A percentile compares a stretch with the other conserved stretches of the same genome.
Conservation (phyloP, 2,113 vertebrate genomes). For the Campylomormyrus tamandua region DNA sequence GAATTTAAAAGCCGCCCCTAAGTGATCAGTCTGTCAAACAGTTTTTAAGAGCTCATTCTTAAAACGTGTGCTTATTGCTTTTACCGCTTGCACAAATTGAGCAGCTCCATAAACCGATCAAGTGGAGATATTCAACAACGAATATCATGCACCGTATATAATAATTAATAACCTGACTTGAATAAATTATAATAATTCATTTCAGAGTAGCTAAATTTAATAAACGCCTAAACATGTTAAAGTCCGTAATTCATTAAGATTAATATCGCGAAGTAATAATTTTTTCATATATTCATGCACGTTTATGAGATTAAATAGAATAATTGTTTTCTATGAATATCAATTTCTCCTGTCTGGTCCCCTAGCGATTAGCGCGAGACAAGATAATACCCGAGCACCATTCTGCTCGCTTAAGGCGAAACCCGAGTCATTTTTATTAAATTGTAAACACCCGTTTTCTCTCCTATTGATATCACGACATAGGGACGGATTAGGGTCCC, state of each 20-base stretch:
- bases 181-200: slow-evolving; percentile 15
- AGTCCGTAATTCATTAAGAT: slow-evolving; percentile 15
- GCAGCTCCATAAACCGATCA: not conserved
- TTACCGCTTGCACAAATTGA: slow-evolving; percentile 1
- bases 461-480: slow-evolving; percentile 39
- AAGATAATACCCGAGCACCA: slow-evolving; percentile 44
- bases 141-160: slow-evolving; percentile 12
- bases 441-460: slow-evolving; percentile 28
- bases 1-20: slow-evolving; percentile 35
- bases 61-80: slow-evolving; percentile 22
- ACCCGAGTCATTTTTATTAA: slow-evolving; percentile 51
- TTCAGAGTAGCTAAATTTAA: slow-evolving; percentile 1
- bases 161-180: slow-evolving; percentile 20
- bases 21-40: slow-evolving; percentile 37
- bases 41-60: slow-evolving; percentile 26
- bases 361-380: slow-evolving; percentile 43
- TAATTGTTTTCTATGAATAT: slow-evolving; percentile 37
- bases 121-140: not conserved
- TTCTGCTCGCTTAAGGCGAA: slow-evolving; percentile 43
- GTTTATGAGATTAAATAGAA: slow-evolving; percentile 33
- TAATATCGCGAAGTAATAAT: slow-evolving; percentile 10
- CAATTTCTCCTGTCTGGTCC: slow-evolving; percentile 38
- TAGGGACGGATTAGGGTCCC: slow-evolving; percentile 43
- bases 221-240: not conserved
- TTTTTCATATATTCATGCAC: slow-evolving; percentile 14